Evolutionary conservation across 1,140 invertebrate species (phyloP), one percentile per base, ranked within the genome.

Genomic region (Dinothrombium tinctorium): DNA sequence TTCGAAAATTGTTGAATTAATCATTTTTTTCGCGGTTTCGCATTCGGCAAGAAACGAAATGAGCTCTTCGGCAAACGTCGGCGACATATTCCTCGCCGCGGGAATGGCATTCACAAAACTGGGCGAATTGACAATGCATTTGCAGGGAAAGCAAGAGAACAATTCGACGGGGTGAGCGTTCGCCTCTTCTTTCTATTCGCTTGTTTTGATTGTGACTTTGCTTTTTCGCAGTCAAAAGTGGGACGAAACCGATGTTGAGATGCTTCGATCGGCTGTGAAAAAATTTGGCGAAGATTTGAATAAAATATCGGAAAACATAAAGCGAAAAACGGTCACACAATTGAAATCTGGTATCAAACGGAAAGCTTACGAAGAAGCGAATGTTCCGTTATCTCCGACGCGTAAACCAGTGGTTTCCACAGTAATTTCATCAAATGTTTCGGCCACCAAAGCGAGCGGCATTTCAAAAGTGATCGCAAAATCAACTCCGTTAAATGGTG

Each of bases 201-300:
- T 15, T 29, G 3, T 4, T 2, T 29, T 2, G n/a, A 28, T 28
- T 28, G 7, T 28, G 7, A 28, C n/a, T 28, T 28, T n/a, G 7
- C 7, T 28, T 28, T 7, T 32, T 15, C 28, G 12, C 21, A 41
- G 33, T 12, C 31, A 35, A 36, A 40, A 92, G 66, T 92, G 84
- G 87, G 87, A 83, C 52, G 82, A 87, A 57, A 79, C 87, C 64
- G 87, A 94, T 68, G 82, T 92, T 62, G 84, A 90, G 61, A 84
- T 90, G 81, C 67, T 94, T 43, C 71, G 76, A 54, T 65, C 69
- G 46, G 76, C 84, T 49, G 79, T 92, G 41, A 77, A 78, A 61
- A 74, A 72, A 49, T 94, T 94, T 69, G 81, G 79, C 42, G 78
- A 87, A 54, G 84, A 89, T 63, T 67, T 94, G 49, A 81, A 79